Conservation (phyloP, 53 echinoderm and acorn worm genomes). For the Patiria pectinifera region DNA sequence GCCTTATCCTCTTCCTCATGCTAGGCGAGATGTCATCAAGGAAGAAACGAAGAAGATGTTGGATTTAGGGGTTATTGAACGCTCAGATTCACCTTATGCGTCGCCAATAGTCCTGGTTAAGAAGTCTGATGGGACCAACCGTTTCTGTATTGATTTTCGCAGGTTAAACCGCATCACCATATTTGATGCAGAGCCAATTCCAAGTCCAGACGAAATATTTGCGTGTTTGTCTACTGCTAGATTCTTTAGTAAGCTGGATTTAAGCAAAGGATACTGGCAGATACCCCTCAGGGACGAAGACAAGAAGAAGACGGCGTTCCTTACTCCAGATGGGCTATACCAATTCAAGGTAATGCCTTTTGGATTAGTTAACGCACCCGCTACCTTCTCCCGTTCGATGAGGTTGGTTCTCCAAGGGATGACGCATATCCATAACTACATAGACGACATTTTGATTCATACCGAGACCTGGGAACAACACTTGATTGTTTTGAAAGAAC, state of each 20-base stretch:
- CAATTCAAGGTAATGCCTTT: constrained; percentile 66
- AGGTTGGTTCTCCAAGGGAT: constrained; percentile 41
- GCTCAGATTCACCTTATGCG: constrained; percentile 50
- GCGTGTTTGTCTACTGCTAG: constrained; percentile 38
- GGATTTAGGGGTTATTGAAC: neutral
- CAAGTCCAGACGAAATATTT: constrained; percentile 50
- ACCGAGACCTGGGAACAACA: constrained; percentile 73
- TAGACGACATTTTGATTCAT: constrained; percentile 76
- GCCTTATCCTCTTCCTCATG: constrained; percentile 45
- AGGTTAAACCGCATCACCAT: constrained; percentile 24
- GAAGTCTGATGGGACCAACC: constrained; percentile 10
- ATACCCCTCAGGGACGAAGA: neutral
- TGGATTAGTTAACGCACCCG: constrained; percentile 58
- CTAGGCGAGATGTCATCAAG: constrained; percentile 3
- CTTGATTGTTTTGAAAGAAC: constrained; percentile 45
- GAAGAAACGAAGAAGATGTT: neutral
- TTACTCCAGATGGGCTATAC: constrained; percentile 63
- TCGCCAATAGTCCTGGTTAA: constrained; percentile 43
- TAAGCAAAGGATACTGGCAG: constrained; percentile 49
- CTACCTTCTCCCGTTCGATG: constrained; percentile 64
- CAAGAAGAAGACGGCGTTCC: constrained; percentile 41
- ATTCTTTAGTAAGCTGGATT: constrained; percentile 46
- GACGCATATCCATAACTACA: constrained; percentile 60
- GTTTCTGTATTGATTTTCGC: constrained; percentile 45
- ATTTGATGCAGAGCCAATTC: constrained; percentile 60